Conservation (phyloP, 2,113 vertebrate genomes). For the Cyphomyrus discorhynchus region DNA sequence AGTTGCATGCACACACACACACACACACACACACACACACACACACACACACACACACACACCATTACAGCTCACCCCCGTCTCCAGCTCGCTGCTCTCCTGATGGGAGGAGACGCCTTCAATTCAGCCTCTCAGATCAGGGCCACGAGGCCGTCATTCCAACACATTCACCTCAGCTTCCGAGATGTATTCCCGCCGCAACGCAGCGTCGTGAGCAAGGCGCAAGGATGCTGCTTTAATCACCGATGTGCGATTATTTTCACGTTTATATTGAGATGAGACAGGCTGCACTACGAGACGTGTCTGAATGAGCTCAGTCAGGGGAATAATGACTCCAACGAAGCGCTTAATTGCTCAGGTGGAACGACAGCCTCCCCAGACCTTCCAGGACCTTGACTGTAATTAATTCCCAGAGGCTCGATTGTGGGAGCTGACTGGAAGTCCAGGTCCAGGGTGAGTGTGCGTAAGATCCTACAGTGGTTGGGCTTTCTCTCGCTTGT, state of each 20-base stretch:
- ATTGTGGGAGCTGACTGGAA: neutral
- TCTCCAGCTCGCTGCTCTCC: neutral
- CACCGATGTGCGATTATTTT: neutral
- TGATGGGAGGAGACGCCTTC: neutral
- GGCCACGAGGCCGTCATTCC: neutral
- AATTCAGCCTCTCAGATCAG: neutral
- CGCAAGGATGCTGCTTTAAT: neutral
- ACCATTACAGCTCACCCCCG: neutral
- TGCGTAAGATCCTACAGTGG: neutral
- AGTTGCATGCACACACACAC: neutral
- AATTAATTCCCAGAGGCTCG: neutral
- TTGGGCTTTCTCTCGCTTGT: neutral
- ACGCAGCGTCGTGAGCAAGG: neutral
- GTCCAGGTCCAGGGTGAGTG: neutral
- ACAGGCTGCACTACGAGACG: neutral
- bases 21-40: neutral
- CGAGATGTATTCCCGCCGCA: neutral
- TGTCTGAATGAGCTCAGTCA: neutral
- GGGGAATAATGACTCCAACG: neutral
- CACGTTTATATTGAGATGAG: neutral
- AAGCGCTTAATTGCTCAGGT: slow-evolving; percentile 7
- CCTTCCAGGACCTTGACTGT: neutral
- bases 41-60: neutral
- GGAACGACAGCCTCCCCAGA: neutral
- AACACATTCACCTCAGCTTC: neutral